phyloP scores from a whole-genome alignment of 2,797 vertebrate genomes.

The Artibeus jamaicensis region DNA sequence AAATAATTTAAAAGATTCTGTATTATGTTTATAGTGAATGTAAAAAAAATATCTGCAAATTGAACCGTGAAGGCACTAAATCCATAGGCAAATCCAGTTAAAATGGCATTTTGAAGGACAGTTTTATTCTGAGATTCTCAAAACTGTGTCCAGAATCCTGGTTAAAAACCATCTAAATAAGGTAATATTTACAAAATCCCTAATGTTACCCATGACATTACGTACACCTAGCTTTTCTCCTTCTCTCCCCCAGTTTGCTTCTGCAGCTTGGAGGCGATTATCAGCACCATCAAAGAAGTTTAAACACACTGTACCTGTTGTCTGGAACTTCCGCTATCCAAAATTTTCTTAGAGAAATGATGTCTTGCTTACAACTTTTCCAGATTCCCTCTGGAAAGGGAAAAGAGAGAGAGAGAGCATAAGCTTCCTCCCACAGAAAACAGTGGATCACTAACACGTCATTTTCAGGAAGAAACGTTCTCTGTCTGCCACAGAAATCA shows the following conservation, averaged over 20 bases:
- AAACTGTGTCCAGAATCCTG: background rate
- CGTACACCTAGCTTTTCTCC: background rate
- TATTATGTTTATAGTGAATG: background rate
- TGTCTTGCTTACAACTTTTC: slow-evolving; percentile 71
- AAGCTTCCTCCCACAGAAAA: background rate
- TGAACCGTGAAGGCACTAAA: background rate
- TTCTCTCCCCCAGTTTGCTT: background rate
- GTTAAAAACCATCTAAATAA: background rate
- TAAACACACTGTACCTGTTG: slow-evolving; percentile 70
- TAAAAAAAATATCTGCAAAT: slow-evolving; percentile 15
- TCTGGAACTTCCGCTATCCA: slow-evolving; percentile 69
- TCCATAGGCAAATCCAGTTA: background rate
- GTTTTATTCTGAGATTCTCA: slow-evolving; percentile 16
- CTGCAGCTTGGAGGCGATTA: background rate
- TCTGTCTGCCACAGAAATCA: background rate
- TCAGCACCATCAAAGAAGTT: background rate
- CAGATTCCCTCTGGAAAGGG: slow-evolving; percentile 63
- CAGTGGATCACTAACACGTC: slow-evolving; percentile 13
- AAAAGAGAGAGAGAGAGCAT: background rate
- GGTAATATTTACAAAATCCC: background rate
- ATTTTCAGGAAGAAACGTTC: slow-evolving; percentile 52
- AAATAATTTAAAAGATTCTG: background rate
- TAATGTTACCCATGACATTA: background rate
- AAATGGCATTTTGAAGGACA: background rate
- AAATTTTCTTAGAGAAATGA: slow-evolving; percentile 67